These are phyloP conservation scores for Caenorhabditis sp. DNA, from an alignment of 2,888 invertebrate species.

Conservation along the genomic window DNA sequence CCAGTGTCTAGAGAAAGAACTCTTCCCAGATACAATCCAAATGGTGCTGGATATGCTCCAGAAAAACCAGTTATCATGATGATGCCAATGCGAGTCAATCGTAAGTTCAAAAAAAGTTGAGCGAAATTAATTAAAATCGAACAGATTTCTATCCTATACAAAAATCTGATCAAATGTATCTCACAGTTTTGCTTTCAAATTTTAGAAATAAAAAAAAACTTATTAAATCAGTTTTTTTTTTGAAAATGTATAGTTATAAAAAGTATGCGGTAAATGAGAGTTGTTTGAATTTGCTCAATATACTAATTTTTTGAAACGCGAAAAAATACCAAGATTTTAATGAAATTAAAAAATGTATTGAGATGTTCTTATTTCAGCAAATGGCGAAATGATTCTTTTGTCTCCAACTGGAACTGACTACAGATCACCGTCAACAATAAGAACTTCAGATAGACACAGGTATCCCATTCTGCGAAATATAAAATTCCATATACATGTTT, in stretches of 20 bases:
- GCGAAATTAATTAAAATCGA: not conserved
- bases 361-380: conserved; percentile 22
- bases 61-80: conserved; percentile 41
- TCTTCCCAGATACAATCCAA: conserved; percentile 25
- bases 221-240: too few species aligned
- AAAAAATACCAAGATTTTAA: too few species aligned
- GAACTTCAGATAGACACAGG: not conserved
- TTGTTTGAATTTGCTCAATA: too few species aligned
- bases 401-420: conserved; percentile 17
- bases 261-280: too few species aligned
- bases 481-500: not conserved
- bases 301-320: too few species aligned
- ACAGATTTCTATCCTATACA: too few species aligned
- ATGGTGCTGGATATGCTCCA: conserved; percentile 5
- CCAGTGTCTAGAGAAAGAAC: conserved; percentile 26
- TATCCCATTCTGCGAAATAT: not conserved
- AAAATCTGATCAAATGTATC: too few species aligned
- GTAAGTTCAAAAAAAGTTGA: too few species aligned
- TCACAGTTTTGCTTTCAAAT: too few species aligned
- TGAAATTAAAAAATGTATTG: too few species aligned
- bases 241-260: too few species aligned
- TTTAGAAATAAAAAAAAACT: too few species aligned
- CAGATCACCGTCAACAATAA: not conserved
- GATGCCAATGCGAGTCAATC: conserved; percentile 52
- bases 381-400: conserved; percentile 45